Evolutionary conservation across 2,888 invertebrate species (phyloP), one percentile per base, ranked within the genome.

Genomic region (Ischnura elegans): DNA sequence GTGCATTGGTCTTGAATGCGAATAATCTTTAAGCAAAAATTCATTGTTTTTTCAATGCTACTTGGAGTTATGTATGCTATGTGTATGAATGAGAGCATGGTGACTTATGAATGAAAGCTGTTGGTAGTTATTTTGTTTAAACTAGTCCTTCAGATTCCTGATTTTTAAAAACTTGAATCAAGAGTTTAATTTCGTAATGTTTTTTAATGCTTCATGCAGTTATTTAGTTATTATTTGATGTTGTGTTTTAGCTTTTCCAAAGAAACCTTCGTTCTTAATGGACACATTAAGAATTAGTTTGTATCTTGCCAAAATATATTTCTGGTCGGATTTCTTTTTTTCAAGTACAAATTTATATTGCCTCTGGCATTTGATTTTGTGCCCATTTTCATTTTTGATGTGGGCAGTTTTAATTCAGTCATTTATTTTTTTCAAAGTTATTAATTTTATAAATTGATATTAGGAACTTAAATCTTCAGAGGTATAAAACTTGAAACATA

Each of bases 301-400:
- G n/a, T 25, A 90, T 90, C 90, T 90, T 90, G 90, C 90, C 90
- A 90, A 90, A 90, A 66, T n/a, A 61, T 66, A 21, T 45, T 61
- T 90, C 90, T 90, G 90, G 90, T 61, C 90, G 21, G n/a, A 90
- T 90, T 90, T 66, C 61, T 36, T 36, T 66, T n/a, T 43, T 90
- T 90, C 61, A 61, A 90, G 90, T 90, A 90, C 90, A 90, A 90
- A 90, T 90, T 90, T 90, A 76, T 36, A 36, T 76, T 76, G 76
- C 36, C 36, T 76, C 5, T 10, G 36, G 76, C 76, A 36, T 76
- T 36, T 76, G 76, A 76, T 76, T 29, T 76, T 36, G 66, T 76
- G 3, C 10, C 76, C n/a, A 36, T 76, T 76, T 76, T 29, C 36
- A 76, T 76, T 76, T 76, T 76, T 76, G 3, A 76, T 13, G 36